Percentiles rank a stretch among this genome's conserved stretches.
These are phyloP conservation scores for Diorhabda carinulata DNA, from an alignment of 1,140 invertebrate species.

Conservation along the genomic window DNA sequence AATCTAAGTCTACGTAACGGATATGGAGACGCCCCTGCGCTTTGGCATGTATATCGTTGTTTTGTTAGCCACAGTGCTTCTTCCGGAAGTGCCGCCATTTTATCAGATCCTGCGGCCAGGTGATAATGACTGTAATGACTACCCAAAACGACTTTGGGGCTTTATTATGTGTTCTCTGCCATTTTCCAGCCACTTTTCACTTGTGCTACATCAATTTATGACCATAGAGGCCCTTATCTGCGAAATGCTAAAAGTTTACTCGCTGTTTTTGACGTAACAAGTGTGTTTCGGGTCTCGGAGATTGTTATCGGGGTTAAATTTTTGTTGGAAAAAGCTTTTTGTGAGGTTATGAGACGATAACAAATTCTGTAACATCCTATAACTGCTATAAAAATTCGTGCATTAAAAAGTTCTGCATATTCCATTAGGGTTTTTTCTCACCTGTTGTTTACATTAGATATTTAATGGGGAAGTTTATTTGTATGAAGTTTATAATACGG, in stretches of 20 bases:
- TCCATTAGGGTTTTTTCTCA: background rate
- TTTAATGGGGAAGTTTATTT: too few relatives aligned
- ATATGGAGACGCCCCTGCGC: background rate
- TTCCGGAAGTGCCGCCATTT: background rate
- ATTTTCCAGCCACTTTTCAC: conserved; percentile 10
- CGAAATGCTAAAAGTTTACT: conserved; percentile 1
- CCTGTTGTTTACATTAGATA: background rate
- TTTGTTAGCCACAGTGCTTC: background rate
- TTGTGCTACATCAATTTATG: conserved; percentile 11
- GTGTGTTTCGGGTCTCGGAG: background rate
- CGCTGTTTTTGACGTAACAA: conserved; percentile 5
- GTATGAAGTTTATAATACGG: too few relatives aligned
- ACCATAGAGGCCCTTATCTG: background rate
- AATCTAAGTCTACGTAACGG: too few relatives aligned
- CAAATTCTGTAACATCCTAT: background rate
- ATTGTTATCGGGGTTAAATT: conserved; percentile 1
- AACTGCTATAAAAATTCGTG: background rate
- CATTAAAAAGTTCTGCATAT: background rate
- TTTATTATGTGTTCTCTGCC: conserved; percentile 15
- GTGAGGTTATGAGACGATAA: background rate
- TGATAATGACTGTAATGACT: conserved; percentile 25
- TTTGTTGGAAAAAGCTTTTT: conserved; percentile 2
- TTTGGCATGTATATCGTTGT: conserved; percentile 3
- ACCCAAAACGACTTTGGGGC: conserved; percentile 17
- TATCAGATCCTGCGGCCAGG: conserved; percentile 24